These are phyloP conservation scores for Pogonocherus hispidulus DNA, from an alignment of 2,888 invertebrate genomes.

Conservation along the genomic window DNA sequence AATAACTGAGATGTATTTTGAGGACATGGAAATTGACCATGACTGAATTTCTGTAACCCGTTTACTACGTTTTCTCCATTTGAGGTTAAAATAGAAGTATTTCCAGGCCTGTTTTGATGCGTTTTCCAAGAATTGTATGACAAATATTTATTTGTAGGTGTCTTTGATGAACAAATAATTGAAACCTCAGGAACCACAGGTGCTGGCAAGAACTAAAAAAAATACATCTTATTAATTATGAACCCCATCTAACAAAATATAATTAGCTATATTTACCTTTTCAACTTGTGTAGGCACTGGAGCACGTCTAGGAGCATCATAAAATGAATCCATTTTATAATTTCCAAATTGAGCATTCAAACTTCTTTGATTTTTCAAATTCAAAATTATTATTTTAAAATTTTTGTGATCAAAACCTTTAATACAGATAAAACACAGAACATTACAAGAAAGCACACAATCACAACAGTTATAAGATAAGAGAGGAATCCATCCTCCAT, in stretches of 20 bases:
- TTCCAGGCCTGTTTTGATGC: slow-evolving; percentile 38
- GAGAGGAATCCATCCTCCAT: too few relatives aligned
- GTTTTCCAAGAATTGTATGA: slow-evolving; percentile 58
- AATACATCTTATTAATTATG: slow-evolving; percentile 6
- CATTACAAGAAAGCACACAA: too few relatives aligned
- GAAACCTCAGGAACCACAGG: slow-evolving; percentile 66
- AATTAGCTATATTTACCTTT: slow-evolving; percentile 48
- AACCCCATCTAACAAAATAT: neutral
- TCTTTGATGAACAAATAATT: slow-evolving; percentile 53
- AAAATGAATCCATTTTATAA: slow-evolving; percentile 68
- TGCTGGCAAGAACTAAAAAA: slow-evolving; percentile 43
- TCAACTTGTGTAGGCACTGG: slow-evolving; percentile 57
- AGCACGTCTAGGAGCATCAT: slow-evolving; percentile 61
- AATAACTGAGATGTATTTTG: slow-evolving; percentile 43
- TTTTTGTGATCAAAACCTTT: too few relatives aligned
- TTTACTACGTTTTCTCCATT: slow-evolving; percentile 45
- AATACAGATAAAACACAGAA: too few relatives aligned
- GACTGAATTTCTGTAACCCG: neutral
- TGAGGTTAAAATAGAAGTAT: slow-evolving; percentile 10
- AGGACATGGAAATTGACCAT: slow-evolving; percentile 22
- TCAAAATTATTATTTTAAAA: too few relatives aligned
- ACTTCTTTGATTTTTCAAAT: too few relatives aligned
- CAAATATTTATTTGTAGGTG: slow-evolving; percentile 42
- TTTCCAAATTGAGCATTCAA: too few relatives aligned
- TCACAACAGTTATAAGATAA: too few relatives aligned